Evolutionary conservation across 2,797 vertebrate genomes (phyloP).

Genomic region (Linurgus olivaceus): DNA sequence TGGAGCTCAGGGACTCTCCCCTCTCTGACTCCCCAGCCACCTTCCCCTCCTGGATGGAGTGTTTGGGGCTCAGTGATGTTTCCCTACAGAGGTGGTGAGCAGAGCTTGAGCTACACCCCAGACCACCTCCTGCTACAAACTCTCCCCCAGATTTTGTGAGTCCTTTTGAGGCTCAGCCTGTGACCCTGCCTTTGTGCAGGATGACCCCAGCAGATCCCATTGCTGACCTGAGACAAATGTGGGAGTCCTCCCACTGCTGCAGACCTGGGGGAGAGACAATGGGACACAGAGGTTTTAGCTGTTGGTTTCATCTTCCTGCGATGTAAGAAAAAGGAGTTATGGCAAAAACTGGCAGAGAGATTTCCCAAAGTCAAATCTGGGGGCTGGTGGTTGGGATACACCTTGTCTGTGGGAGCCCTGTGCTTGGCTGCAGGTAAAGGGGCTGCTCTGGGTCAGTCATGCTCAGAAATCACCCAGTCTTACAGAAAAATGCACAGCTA

Average conservation of each 20-base stretch:
- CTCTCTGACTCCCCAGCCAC: not conserved
- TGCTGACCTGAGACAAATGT: fast-evolving
- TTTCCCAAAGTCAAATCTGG: not conserved
- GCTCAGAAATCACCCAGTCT: not conserved
- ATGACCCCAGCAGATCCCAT: not conserved
- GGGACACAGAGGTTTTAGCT: not conserved
- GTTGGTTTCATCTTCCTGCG: not conserved
- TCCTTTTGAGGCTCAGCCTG: not conserved
- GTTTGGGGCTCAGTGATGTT: not conserved
- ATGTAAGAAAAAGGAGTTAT: not conserved
- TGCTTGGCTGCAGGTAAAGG: not conserved
- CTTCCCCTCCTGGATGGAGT: not conserved
- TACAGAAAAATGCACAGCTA: not conserved
- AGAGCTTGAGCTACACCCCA: not conserved
- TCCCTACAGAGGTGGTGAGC: not conserved
- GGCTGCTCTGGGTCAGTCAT: not conserved
- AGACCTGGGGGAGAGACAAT: fast-evolving
- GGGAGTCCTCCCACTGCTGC: not conserved
- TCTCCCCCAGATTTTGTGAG: not conserved
- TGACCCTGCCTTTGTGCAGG: not conserved
- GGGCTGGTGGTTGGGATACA: not conserved
- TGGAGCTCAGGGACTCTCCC: not conserved
- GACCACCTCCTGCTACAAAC: not conserved
- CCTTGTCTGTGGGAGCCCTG: not conserved
- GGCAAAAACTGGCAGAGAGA: not conserved